Base-by-base conservation (phyloP, 2,888 invertebrate genomes). In the Lasioglossum malachurum region DNA sequence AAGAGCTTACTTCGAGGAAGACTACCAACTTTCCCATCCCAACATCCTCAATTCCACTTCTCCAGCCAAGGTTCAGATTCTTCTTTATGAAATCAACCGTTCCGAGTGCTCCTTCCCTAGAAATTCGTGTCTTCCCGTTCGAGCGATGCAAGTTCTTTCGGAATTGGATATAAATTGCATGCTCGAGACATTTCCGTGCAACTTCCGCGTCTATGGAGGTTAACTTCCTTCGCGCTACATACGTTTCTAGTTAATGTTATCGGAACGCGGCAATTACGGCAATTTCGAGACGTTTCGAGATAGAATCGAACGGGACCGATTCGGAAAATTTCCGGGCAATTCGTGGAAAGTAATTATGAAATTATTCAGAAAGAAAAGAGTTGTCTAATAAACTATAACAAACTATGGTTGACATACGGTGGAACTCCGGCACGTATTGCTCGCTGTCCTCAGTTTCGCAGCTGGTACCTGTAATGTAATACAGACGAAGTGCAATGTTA, bases 401-500 rank as follows among this genome's bases (percentile, higher is more conserved):
- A n/a, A 53, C 10, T 53, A 53, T 53, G 93, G 93, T 92, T 71
- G 93, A 87, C 89, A 92, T 89, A 77, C 93, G 93, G 78, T 94
- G 93, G 88, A 95, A 95, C 90, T 96, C 96, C 44, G 96, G 96
- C 49, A 96, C 96, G 93, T 96, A 96, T 83, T 96, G 96, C 89
- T 96, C 96, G 89, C 96, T 96, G 89, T 96, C 96, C 89, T 96
- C 96, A 4, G 96, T 96, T 92, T 96, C 96, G 87, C 96, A 96
- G 91, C 96, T 96, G 89, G 96, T 96, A 80, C 96, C 96, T 96
- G 92, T 67, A 95, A 95, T 87, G 27, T 27, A 31, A 84, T 44
- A 77, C 67, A 46, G 23, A 74, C 19, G 23, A 60, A 74, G 35
- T n/a, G 23, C 38, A 49, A 46, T 23, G 44, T 75, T 71, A 38